Base-by-base conservation (phyloP, 1,140 invertebrate species). In the Calycopis cecrops region DNA sequence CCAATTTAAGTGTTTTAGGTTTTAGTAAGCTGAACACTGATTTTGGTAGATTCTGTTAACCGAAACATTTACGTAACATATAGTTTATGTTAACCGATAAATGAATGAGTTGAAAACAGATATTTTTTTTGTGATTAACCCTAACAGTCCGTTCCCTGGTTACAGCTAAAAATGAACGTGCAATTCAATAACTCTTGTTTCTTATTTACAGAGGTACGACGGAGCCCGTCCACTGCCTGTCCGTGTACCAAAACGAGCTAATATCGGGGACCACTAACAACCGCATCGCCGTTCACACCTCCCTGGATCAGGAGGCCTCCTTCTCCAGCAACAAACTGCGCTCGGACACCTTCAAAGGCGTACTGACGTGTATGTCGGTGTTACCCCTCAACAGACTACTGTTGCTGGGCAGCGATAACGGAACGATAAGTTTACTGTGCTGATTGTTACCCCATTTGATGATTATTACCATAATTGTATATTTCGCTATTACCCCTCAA, bases 221-320 rank as follows among this genome's bases (percentile, higher is more conserved):
- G 7, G 97, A 98, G 77, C 96, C 96, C 0, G 95, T 96, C 1
- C 96, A 97, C 79, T 97, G 96, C 62, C 90, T 98, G 58, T 90
- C 90, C 18, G 88, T 92, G 12, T 92, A 94, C 71, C 91, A 93
- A 65, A 90, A 92, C 58, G 93, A 96, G 79, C 76, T 96, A 52
- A 91, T 96, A 74, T 93, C 96, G 44, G 93, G 93, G 57, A 94
- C 95, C 47, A 95, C 95, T 38, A 96, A 95, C 17, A 98, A 98
- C 79, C 91, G 95, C 34, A 95, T 98, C 55, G 96, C 96, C 11
- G 94, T 98, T 16, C 95, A 98, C 82, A 93, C 94, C 0, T 90
- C 92, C 4, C 85, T 96, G 11, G 91, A 92, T 71, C 84, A 90
- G 34, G 91, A 94, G 68, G 92, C 94, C 3, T 88, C 91, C 9